Evolutionary conservation across 2,113 vertebrate genomes (phyloP), one percentile per base, ranked within the genome.

Genomic region (Campylomormyrus numenius): DNA sequence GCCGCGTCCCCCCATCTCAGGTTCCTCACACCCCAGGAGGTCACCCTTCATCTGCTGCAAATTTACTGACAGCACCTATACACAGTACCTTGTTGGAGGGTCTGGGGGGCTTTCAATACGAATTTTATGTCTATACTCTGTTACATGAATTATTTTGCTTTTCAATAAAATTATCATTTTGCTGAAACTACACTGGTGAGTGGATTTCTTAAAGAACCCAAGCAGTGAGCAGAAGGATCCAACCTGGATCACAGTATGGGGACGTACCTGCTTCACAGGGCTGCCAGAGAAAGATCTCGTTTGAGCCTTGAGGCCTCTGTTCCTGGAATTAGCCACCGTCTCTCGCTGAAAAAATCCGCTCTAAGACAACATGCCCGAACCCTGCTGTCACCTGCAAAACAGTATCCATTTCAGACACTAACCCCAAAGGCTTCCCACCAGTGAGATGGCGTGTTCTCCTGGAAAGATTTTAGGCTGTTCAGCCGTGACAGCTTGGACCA

Each of bases 401-500:
- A 8, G 83, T 11, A 21, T 48, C 42, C 83, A 85, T 42, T 46
- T 85, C 83, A 85, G 39, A 85, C 19, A 21, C 19, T 46, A 85
- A 45, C 83, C 45, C 45, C 83, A 46, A n/a, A 46, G 83, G 45
- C 39, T 11, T 8, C 83, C 45, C 9, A n/a, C 17, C 21, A 45
- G 45, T 85, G 19, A 85, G 45, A 45, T 48, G 39, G 39, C 3
- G 45, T 42, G 42, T 48, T 85, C 21, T 85, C 39, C 19, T 9
- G 21, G 17, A 45, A 85, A 48, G 17, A 48, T 84, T 83, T 84
- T 39, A 84, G 7, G 42, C 42, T 46, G 35, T 85, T 48, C 83
- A 48, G 27, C 83, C 45, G 19, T 46, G 83, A 85, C 83, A 85
- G 83, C 83, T 85, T 85, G 83, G 83, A 85, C 83, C 83, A 24